Percentiles rank a stretch among this genome's conserved stretches.
Conservation (phyloP, 2,888 invertebrate species). For the Tyria jacobaeae region DNA sequence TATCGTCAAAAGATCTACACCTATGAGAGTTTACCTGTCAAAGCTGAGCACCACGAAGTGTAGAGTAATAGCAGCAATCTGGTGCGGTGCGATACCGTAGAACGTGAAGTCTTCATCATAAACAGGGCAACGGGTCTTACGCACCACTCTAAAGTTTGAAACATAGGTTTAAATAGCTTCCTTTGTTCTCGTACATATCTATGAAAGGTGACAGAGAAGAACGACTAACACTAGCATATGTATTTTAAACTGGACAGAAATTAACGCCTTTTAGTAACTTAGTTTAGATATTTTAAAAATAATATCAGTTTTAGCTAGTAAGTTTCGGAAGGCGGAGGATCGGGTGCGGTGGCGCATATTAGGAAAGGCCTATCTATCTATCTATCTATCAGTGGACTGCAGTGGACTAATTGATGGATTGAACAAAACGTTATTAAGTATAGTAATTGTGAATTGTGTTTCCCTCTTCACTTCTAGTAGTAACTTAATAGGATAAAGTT, state of each 20-base stretch:
- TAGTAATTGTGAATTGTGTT: too few species aligned
- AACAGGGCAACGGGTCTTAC: constrained; percentile 98
- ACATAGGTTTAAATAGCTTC: background rate
- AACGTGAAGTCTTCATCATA: constrained; percentile 99
- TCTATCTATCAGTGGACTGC: too few species aligned
- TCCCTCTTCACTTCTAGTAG: too few species aligned
- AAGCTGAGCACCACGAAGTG: constrained; percentile 98
- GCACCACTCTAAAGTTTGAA: constrained; percentile 90
- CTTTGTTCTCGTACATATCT: background rate
- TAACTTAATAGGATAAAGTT: too few species aligned
- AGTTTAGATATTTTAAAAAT: too few species aligned
- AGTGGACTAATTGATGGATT: too few species aligned
- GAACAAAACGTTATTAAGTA: too few species aligned
- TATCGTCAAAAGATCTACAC: too few species aligned
- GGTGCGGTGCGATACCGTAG: constrained; percentile 96
- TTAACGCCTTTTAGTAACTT: background rate
- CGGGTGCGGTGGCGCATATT: too few species aligned
- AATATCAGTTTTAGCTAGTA: too few species aligned
- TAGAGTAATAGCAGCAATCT: constrained; percentile 95
- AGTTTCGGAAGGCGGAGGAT: too few species aligned
- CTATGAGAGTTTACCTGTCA: constrained; percentile 89
- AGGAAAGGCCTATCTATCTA: too few species aligned
- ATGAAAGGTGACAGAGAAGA: background rate
- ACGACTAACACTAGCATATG: background rate
- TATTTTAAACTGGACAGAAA: background rate